phyloP scores from a whole-genome alignment of 1,140 invertebrate genomes.

The Hypothenemus hampei region DNA sequence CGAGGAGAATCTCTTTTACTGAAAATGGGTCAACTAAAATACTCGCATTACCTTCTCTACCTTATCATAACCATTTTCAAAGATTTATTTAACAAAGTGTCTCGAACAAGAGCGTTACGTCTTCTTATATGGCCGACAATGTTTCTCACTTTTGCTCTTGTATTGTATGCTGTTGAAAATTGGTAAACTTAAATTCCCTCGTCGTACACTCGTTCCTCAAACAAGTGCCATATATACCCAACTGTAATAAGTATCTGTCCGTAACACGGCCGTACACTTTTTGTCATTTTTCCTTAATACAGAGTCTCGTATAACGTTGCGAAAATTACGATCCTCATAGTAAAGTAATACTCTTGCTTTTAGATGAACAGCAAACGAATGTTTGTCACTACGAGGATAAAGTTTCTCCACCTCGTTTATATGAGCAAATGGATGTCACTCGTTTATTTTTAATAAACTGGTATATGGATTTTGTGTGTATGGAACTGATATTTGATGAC shows the following conservation, averaged over 20 bases:
- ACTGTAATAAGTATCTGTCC: conserved; percentile 30
- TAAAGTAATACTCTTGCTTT: conserved; percentile 30
- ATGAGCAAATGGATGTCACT: neutral
- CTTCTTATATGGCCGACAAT: neutral
- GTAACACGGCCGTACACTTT: conserved; percentile 25
- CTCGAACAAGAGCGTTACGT: too few relatives aligned
- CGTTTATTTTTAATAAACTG: conserved; percentile 14
- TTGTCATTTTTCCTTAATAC: conserved; percentile 35
- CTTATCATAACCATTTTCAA: too few relatives aligned
- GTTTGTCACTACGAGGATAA: conserved; percentile 3
- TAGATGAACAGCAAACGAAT: conserved; percentile 14
- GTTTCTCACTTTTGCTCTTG: conserved; percentile 11
- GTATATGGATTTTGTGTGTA: too few relatives aligned
- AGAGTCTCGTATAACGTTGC: conserved; percentile 28
- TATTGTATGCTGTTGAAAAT: conserved; percentile 21
- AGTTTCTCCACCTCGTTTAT: conserved; percentile 11
- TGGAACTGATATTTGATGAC: too few relatives aligned
- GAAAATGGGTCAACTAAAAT: too few relatives aligned
- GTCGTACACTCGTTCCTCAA: conserved; percentile 23
- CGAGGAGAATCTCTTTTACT: too few relatives aligned
- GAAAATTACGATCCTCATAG: conserved; percentile 33
- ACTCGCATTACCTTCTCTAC: too few relatives aligned
- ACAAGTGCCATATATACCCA: conserved; percentile 32
- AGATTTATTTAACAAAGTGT: too few relatives aligned
- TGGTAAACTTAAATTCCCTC: conserved; percentile 21